phyloP scores from a whole-genome alignment of 1,140 invertebrate species.

The Planococcus citri region DNA sequence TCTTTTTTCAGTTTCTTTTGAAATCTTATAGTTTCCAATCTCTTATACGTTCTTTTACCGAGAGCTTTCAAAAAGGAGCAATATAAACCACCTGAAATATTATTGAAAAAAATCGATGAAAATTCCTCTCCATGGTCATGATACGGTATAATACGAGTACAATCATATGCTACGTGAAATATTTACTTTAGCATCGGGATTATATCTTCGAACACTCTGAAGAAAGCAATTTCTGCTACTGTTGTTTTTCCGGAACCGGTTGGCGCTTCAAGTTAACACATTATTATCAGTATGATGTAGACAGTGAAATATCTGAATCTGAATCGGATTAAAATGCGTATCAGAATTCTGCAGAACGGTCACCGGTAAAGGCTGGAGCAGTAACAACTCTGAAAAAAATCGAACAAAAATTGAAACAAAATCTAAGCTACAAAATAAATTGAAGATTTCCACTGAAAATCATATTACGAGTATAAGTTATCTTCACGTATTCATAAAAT shows the following conservation, averaged over 20 bases:
- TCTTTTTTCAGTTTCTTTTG: constrained; percentile 62
- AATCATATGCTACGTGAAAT: too few relatives aligned
- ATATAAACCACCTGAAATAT: constrained; percentile 90
- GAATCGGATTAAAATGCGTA: constrained; percentile 96
- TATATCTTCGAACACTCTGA: constrained; percentile 75
- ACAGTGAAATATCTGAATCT: constrained; percentile 96
- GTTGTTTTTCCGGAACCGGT: constrained; percentile 99
- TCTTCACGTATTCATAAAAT: too few relatives aligned
- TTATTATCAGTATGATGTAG: constrained; percentile 93
- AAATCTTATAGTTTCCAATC: constrained; percentile 90
- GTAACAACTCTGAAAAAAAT: too few relatives aligned
- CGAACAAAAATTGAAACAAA: too few relatives aligned
- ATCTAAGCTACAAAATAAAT: too few relatives aligned
- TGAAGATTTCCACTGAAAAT: too few relatives aligned
- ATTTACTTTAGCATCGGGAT: constrained; percentile 72
- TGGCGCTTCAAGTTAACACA: constrained; percentile 87
- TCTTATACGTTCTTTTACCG: constrained; percentile 85
- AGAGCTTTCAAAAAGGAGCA: constrained; percentile 94
- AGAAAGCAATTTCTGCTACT: constrained; percentile 94
- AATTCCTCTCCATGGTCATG: background rate
- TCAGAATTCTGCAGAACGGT: constrained; percentile 60
- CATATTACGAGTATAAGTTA: too few relatives aligned
- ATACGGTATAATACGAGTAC: too few relatives aligned
- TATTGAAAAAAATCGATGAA: too few relatives aligned
- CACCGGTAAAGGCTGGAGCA: constrained; percentile 83